Conservation (phyloP, 2,113 vertebrate genomes). For the Etia nguti region DNA sequence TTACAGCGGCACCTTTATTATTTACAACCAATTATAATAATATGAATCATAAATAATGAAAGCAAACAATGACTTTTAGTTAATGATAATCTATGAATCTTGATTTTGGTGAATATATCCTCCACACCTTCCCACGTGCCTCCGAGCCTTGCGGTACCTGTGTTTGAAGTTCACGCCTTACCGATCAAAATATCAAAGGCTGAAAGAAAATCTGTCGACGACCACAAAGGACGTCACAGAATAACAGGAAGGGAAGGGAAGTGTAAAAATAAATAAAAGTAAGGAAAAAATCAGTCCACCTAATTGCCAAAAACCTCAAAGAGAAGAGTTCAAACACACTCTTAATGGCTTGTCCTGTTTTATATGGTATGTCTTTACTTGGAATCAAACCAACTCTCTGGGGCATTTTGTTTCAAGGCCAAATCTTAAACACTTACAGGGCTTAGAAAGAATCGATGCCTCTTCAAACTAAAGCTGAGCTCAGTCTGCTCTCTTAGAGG, state of each 20-base stretch:
- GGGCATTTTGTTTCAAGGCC: conserved; percentile 60
- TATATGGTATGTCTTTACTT: conserved; percentile 55
- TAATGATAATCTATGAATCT: neutral
- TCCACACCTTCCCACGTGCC: conserved; percentile 17
- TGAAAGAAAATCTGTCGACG: conserved; percentile 43
- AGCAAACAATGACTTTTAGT: neutral
- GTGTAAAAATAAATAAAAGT: neutral
- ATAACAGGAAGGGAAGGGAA: conserved; percentile 12
- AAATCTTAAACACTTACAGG: conserved; percentile 45
- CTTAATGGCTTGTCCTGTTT: conserved; percentile 60
- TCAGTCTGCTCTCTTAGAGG: conserved; percentile 17
- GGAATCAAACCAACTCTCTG: conserved; percentile 51
- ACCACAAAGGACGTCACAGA: conserved; percentile 5
- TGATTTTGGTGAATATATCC: neutral
- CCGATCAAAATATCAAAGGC: conserved; percentile 41
- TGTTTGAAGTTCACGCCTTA: conserved; percentile 53
- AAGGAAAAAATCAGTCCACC: conserved; percentile 28
- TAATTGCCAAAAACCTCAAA: conserved; percentile 35
- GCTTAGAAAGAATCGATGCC: conserved; percentile 43
- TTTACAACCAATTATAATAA: neutral
- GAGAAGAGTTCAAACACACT: conserved; percentile 30
- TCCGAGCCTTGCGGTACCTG: conserved; percentile 9
- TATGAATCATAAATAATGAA: neutral
- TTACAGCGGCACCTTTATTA: neutral
- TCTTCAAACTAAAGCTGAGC: conserved; percentile 36